A percentile compares a stretch with the other conserved stretches of the same genome.
These are phyloP conservation scores for Nephila pilipes DNA, from an alignment of 1,140 invertebrate species.

Conservation along the genomic window DNA sequence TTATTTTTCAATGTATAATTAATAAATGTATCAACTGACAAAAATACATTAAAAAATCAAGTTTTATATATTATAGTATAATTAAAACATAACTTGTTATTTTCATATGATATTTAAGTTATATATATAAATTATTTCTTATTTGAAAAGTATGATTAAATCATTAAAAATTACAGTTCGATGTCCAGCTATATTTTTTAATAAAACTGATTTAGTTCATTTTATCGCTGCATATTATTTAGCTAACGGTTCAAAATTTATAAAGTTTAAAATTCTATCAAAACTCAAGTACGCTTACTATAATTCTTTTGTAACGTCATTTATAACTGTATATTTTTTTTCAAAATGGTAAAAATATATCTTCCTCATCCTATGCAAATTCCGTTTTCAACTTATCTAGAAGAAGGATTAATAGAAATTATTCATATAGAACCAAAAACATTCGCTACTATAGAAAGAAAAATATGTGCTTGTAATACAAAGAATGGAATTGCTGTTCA, in stretches of 20 bases:
- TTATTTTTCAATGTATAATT: too few species aligned
- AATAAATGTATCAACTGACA: too few species aligned
- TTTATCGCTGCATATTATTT: slow-evolving; percentile 8
- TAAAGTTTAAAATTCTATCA: slow-evolving; percentile 2
- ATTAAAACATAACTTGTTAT: too few species aligned
- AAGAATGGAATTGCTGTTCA: background rate
- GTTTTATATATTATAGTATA: too few species aligned
- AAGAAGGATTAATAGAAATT: background rate
- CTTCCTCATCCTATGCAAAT: background rate
- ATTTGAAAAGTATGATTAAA: background rate
- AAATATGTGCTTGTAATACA: background rate
- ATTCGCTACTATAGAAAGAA: background rate
- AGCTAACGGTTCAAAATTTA: background rate
- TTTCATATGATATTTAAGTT: too few species aligned
- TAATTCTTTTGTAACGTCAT: background rate
- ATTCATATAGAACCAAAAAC: background rate
- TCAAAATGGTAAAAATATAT: slow-evolving; percentile 5
- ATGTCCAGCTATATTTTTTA: background rate
- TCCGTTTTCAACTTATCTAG: background rate
- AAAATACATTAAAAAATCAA: too few species aligned
- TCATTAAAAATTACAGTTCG: background rate
- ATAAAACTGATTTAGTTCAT: slow-evolving; percentile 1
- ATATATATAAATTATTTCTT: too few species aligned
- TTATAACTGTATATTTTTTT: slow-evolving; percentile 6
- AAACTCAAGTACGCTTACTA: background rate